Conservation (phyloP, 2,888 invertebrate species). For the Alviniconcha strummeri region DNA sequence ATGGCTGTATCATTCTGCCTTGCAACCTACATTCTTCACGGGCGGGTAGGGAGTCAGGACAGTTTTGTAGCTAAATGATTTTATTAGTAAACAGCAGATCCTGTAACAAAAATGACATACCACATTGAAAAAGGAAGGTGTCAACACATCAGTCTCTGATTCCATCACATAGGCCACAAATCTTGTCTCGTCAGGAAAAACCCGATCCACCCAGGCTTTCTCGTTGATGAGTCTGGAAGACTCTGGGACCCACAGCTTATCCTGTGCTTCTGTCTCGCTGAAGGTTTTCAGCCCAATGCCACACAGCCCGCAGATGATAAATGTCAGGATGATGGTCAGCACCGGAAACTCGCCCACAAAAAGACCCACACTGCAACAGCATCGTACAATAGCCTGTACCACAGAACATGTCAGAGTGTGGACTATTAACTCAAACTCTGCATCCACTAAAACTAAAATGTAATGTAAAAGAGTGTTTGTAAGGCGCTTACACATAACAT, state of each 20-base stretch:
- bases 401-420: no score
- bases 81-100: no score
- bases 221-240: slow-evolving; percentile 55
- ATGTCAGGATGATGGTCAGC: slow-evolving; percentile 50
- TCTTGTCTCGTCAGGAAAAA: slow-evolving; percentile 57
- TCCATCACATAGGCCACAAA: slow-evolving; percentile 51
- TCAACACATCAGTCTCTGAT: slow-evolving; percentile 48
- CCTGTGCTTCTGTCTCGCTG: slow-evolving; percentile 54
- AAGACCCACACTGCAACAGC: slow-evolving; percentile 53
- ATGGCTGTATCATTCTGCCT: no score
- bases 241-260: slow-evolving; percentile 62
- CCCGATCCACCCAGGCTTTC: slow-evolving; percentile 55
- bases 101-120: slow-evolving; percentile 44
- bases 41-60: no score
- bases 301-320: slow-evolving; percentile 56
- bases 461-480: no score
- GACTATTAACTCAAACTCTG: no score
- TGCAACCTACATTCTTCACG: no score
- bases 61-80: no score
- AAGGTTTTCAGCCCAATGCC: slow-evolving; percentile 61
- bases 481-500: background rate
- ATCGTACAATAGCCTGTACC: background rate
- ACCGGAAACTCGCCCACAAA: slow-evolving; percentile 55
- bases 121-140: slow-evolving; percentile 49
- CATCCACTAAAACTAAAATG: no score